A percentile compares a stretch with the other conserved stretches of the same genome.
These are phyloP conservation scores for Phaedon cochleariae DNA, from an alignment of 2,888 invertebrate species.

Conservation along the genomic window DNA sequence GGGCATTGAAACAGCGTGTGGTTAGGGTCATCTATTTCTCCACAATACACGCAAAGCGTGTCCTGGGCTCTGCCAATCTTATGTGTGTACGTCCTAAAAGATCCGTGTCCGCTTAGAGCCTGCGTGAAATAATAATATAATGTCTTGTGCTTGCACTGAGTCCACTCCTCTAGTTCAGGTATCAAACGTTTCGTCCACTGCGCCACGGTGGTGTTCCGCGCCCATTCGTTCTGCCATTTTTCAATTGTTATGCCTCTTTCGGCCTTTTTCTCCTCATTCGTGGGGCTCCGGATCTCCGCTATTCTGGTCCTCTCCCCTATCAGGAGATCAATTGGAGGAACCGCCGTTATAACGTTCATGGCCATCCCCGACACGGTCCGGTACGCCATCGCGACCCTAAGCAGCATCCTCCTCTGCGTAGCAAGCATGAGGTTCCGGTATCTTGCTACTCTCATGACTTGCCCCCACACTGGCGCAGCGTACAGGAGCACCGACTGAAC, in stretches of 20 bases:
- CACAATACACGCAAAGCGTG: constrained; percentile 15
- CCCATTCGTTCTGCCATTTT: constrained; percentile 4
- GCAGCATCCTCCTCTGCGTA: background rate
- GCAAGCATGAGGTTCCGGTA: background rate
- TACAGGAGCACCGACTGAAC: background rate
- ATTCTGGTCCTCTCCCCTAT: constrained; percentile 4
- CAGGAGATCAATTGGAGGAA: background rate
- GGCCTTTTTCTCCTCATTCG: background rate
- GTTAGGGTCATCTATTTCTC: constrained; percentile 13
- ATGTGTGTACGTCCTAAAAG: constrained; percentile 18
- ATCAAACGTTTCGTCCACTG: constrained; percentile 15
- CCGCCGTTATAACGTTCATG: background rate
- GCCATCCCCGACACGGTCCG: background rate
- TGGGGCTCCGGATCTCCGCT: background rate
- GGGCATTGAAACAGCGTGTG: constrained; percentile 25
- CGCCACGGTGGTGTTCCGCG: background rate
- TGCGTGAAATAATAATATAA: constrained; percentile 21
- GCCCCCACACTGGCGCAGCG: constrained; percentile 9
- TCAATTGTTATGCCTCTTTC: background rate
- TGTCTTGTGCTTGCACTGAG: background rate
- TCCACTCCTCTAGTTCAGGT: constrained; percentile 16
- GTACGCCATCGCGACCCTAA: background rate
- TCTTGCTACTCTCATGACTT: background rate
- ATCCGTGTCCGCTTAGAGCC: constrained; percentile 17
- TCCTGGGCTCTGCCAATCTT: constrained; percentile 21